Evolutionary conservation across 1,140 invertebrate species (phyloP).

Genomic region (Magallana angulata): DNA sequence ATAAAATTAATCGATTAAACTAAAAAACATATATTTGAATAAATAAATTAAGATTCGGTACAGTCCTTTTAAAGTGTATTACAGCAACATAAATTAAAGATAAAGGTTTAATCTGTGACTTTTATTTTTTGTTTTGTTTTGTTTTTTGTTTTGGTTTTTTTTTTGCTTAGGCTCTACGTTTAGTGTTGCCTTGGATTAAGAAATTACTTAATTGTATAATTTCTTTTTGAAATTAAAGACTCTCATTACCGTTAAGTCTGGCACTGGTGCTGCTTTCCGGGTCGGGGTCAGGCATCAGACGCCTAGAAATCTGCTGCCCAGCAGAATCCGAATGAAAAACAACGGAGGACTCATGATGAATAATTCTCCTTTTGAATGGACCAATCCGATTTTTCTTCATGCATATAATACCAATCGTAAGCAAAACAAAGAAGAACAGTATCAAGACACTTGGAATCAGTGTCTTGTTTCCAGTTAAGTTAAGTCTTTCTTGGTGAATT

Average conservation of each 20-base stretch:
- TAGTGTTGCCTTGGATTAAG: too few species aligned
- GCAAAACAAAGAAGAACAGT: not conserved
- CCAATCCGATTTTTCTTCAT: not conserved
- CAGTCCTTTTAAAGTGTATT: too few species aligned
- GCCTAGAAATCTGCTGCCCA: not conserved
- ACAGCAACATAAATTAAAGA: too few species aligned
- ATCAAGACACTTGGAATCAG: not conserved
- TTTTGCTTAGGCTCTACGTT: too few species aligned
- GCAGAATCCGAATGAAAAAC: not conserved
- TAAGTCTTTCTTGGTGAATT: not conserved
- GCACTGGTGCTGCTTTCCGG: slow-evolving; percentile 10
- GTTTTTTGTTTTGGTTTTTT: too few species aligned
- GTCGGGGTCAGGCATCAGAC: not conserved
- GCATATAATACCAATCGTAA: not conserved
- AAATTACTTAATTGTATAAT: too few species aligned
- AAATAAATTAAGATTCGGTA: too few species aligned
- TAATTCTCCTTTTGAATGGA: not conserved
- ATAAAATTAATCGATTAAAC: too few species aligned
- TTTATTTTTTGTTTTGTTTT: too few species aligned
- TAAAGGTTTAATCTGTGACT: too few species aligned
- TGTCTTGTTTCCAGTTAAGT: not conserved
- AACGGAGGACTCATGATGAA: not conserved
- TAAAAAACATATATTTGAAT: too few species aligned
- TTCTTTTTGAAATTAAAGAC: too few species aligned
- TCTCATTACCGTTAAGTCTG: not conserved